Base-by-base conservation (phyloP, 2,888 invertebrate species). In the Caenorhabditis macrosperma region DNA sequence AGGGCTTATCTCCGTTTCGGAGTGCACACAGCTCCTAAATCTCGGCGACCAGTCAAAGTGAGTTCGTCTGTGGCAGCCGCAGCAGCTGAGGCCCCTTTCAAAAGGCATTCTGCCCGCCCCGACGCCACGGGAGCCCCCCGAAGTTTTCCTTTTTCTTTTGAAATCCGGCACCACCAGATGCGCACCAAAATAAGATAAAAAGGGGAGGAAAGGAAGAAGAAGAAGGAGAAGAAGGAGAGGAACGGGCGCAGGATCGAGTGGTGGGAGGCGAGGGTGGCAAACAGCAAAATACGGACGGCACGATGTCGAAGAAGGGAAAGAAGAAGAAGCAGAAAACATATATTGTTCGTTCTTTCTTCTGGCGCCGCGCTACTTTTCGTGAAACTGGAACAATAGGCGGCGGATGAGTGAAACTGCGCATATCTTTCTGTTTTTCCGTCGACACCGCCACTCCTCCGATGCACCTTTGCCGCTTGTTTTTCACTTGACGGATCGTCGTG, bases 241-340 rank as follows among this genome's bases (percentile, higher is more conserved):
- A 35, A 38, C 33, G 6, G 38, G 7, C 38, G 38, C 38, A 9
- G 68, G 59, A 69, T 69, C 60, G 60, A 60, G 69, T 69, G 69
- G 72, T 63, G 68, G 69, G 77, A 63, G 77, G 64, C 63, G 77
- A 77, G 69, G 69, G 59, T 64, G 77, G 69, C 69, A 64, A 69
- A 69, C 69, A 50, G 77, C 64, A 67, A 57, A 68, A 63, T 48
- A 57, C 33, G 77, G 64, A 63, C 44, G n/a, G n/a, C n/a, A n/a
- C n/a, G 59, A 46, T 10, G 26, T 26, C 12, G 46, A 9, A 24
- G 63, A 9, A 46, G 24, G 20, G 26, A n/a, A 35, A 20, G 46
- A 60, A 48, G 28, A 33, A 12, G 28, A 48, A 52, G 28, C 33
- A 50, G 50, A 72, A 57, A 78, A 78, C 63, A 68, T 41, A 74